Evolutionary conservation across 2,888 invertebrate species (phyloP), one percentile per base, ranked within the genome.

Genomic region (Dasypolia templi): DNA sequence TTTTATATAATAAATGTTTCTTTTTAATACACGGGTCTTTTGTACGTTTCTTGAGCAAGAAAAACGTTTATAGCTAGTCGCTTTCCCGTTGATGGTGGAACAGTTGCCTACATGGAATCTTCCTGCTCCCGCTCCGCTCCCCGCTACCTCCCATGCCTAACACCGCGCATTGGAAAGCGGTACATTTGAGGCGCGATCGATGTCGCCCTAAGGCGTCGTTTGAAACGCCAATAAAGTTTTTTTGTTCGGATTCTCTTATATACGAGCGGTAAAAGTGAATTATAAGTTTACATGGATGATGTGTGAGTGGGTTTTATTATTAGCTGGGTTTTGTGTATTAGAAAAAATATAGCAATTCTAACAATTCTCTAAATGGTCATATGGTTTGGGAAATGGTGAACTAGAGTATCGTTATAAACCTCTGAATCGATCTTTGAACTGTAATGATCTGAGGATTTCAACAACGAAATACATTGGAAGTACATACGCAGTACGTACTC

Each of bases 201-300:
- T 94, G 95, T 95, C 94, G 92, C 96, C 95, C 95, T 75, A 90
- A 95, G 96, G 96, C 93, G 86, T 94, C 95, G 95, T 96, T 96
- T 89, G 89, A 90, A 90, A 91, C 92, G 91, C 93, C 95, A 94
- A 94, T 95, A 94, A 95, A 93, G 92, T 94, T 82, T 94, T 94
- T 94, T 94, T 94, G 90, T 90, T 88, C 88, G 91, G 92, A 94
- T 94, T 93, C 91, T 82, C 90, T 91, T 90, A 92, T 89, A 90
- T 91, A 93, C 88, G 92, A 89, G 83, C 88, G 77, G 76, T 82
- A 85, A 82, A 89, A 92, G 91, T 94, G 93, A 94, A 93, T 94
- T 93, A 93, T 90, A 91, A 92, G 91, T 91, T 88, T 72, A 70
- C 82, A 80, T 72, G 77, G 72, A 76, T 84, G 74, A 83, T 78